Evolutionary conservation across 2,797 vertebrate genomes (phyloP), one percentile per base, ranked within the genome.

Genomic region (Hippoglossus hippoglossus): DNA sequence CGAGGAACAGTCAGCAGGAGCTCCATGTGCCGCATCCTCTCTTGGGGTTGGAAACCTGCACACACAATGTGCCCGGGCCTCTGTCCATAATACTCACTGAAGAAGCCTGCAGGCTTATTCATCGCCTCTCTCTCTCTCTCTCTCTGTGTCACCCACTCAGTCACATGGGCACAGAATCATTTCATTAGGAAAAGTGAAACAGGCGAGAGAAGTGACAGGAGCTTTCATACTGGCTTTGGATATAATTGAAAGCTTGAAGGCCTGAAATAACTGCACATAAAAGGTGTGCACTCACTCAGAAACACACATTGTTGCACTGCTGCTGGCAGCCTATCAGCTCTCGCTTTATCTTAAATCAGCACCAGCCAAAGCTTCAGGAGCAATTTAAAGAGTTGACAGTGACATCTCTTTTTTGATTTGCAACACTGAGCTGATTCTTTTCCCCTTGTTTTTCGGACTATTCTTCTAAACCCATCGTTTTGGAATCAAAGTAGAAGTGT

Each of bases 221-320:
- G 72, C 79, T 80, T 79, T 83, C 79, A 75, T 68, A 15, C 75
- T 73, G 70, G n/a, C 71, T 68, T 71, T 75, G 59, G 79, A 79
- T 73, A 26, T 75, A 80, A 83, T 68, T 81, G 78, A 81, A 84
- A 56, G 76, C 63, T 75, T 24, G 69, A 64, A 69, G 76, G 70
- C 71, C 68, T 73, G 55, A 86, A 88, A 82, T 87, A 87, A 81
- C 70, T 76, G 73, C 76, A 72, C 71, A 80, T 80, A 47, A 80
- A 78, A 81, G 65, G 71, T 77, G 62, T 44, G 49, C 1, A 6
- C 56, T 41, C 55, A 58, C 57, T 19, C 9, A 63, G 11, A 57
- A 56, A 67, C 22, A 57, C 72, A 71, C 56, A 66, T 47, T 73
- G 57, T 72, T 61, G 57, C 55, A 3, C 22, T 61, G 59, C 52